phyloP scores from a whole-genome alignment of 1,140 invertebrate species.

The Drosophila pseudoobscura region DNA sequence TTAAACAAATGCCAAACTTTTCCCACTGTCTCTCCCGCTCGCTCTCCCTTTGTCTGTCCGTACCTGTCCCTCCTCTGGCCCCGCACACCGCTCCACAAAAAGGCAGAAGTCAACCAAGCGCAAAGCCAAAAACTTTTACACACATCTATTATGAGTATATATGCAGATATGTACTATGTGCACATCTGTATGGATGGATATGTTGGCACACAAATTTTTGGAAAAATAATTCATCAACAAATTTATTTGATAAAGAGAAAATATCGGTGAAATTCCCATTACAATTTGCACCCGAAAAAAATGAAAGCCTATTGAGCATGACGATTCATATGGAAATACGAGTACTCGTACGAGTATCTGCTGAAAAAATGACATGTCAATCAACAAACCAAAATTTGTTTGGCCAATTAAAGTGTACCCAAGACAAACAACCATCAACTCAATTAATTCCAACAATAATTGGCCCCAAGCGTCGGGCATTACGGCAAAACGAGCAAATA shows the following conservation, averaged over 20 bases:
- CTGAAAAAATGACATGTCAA: too few species aligned
- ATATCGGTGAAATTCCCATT: constrained; percentile 13
- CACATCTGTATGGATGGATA: too few species aligned
- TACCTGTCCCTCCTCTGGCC: constrained; percentile 4
- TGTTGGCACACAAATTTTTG: constrained; percentile 16
- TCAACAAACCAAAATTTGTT: constrained; percentile 10
- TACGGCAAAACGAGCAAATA: constrained; percentile 18
- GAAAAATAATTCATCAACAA: constrained; percentile 23
- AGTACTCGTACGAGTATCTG: background rate
- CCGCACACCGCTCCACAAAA: constrained; percentile 10
- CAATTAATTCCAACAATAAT: constrained; percentile 34
- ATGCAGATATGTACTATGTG: background rate
- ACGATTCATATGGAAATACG: constrained; percentile 19
- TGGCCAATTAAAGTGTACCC: constrained; percentile 16
- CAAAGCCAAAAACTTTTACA: constrained; percentile 40
- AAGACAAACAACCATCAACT: constrained; percentile 18
- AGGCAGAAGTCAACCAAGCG: constrained; percentile 26
- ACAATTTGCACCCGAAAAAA: background rate
- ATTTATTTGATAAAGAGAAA: constrained; percentile 27
- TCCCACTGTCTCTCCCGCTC: constrained; percentile 3
- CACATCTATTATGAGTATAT: constrained; percentile 1
- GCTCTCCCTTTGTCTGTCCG: constrained; percentile 11
- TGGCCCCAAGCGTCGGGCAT: constrained; percentile 19
- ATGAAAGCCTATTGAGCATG: background rate
- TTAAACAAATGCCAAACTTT: constrained; percentile 80